A percentile compares a stretch with the other conserved stretches of the same genome.
Evolutionary conservation across 23 tunicate genomes (phyloP).

Genomic region (Oikopleura dioica): DNA sequence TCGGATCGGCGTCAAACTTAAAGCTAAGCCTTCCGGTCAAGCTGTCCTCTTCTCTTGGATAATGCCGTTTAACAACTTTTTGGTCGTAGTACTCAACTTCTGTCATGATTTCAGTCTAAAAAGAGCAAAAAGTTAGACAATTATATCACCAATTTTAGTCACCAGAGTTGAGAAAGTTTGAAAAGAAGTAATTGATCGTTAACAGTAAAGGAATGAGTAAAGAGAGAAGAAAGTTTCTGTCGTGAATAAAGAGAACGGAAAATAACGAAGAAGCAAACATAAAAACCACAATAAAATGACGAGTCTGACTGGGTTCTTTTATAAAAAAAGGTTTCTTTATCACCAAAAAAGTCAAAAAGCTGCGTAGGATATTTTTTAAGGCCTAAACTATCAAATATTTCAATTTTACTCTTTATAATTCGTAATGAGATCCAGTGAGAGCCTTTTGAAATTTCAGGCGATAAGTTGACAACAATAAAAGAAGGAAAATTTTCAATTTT

Average conservation of each 20-base stretch:
- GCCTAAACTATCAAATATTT: neutral
- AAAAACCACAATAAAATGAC: neutral
- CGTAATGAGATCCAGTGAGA: neutral
- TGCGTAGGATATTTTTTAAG: neutral
- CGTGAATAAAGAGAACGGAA: neutral
- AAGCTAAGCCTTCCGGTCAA: neutral
- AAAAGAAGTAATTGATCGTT: neutral
- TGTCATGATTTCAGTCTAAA: neutral
- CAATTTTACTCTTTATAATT: neutral
- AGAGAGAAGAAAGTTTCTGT: neutral
- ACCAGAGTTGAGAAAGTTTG: neutral
- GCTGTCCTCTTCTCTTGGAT: neutral
- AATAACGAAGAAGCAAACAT: neutral
- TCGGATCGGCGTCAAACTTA: neutral
- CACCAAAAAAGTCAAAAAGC: too few species aligned
- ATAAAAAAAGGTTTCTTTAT: too few species aligned
- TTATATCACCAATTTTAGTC: neutral
- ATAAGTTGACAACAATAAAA: neutral
- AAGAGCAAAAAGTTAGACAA: neutral
- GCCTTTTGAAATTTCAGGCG: neutral
- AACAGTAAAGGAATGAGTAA: neutral
- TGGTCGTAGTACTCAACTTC: neutral
- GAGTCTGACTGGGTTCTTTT: neutral
- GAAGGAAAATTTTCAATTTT: neutral
- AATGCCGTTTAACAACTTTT: neutral